Percentiles rank a stretch among this genome's conserved stretches.
These are phyloP conservation scores for Panopea generosa DNA, from an alignment of 2,888 invertebrate species.

Conservation along the genomic window DNA sequence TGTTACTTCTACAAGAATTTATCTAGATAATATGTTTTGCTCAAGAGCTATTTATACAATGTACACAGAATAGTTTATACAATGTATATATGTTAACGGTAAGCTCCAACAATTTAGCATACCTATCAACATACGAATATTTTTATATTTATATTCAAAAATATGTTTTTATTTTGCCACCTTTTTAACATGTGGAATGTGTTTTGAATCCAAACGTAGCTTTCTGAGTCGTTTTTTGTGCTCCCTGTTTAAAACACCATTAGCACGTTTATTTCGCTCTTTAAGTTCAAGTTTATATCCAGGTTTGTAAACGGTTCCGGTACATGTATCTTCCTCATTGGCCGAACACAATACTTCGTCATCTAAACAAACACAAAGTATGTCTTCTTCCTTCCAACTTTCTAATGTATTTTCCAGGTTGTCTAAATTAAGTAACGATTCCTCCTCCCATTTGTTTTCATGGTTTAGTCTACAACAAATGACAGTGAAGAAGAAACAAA, in stretches of 20 bases:
- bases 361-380: neutral
- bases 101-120: too few relatives aligned
- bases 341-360: neutral
- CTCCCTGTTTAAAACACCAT: neutral
- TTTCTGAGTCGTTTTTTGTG: neutral
- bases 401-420: neutral
- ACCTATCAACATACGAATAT: too few relatives aligned
- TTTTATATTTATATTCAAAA: too few relatives aligned
- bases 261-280: neutral
- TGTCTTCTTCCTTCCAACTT: neutral
- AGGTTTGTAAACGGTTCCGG: neutral
- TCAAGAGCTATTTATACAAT: too few relatives aligned
- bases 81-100: too few relatives aligned
- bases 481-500: too few relatives aligned
- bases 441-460: neutral
- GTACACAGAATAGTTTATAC: too few relatives aligned
- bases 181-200: too few relatives aligned
- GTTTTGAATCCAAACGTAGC: too few relatives aligned
- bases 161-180: too few relatives aligned
- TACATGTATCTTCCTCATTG: slow-evolving; percentile 1
- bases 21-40: too few relatives aligned
- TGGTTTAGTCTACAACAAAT: neutral
- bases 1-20: too few relatives aligned
- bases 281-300: neutral
- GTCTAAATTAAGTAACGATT: neutral